phyloP scores from a whole-genome alignment of 2,888 invertebrate genomes.

The Enchytraeus crypticus region DNA sequence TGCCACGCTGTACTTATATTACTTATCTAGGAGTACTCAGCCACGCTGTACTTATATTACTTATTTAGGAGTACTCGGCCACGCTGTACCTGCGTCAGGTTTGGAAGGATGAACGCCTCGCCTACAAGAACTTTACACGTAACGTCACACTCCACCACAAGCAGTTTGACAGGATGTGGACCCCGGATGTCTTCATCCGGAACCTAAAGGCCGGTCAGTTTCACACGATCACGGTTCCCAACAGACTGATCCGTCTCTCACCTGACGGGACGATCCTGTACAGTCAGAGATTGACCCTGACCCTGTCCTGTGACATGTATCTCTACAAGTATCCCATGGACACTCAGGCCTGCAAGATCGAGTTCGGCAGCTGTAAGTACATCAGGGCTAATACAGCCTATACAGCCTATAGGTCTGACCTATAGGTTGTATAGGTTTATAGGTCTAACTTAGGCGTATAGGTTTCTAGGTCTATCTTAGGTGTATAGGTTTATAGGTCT shows the following conservation, averaged over 20 bases:
- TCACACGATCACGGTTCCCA: slow-evolving; percentile 23
- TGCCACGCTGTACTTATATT: too few relatives aligned
- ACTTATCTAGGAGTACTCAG: too few relatives aligned
- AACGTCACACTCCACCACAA: slow-evolving; percentile 20
- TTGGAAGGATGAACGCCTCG: slow-evolving; percentile 80
- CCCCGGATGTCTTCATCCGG: slow-evolving; percentile 20
- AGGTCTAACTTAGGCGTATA: too few relatives aligned
- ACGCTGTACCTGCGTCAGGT: slow-evolving; percentile 86
- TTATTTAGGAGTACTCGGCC: slow-evolving; percentile 86
- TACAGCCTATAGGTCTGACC: too few relatives aligned
- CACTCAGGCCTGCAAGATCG: slow-evolving; percentile 65
- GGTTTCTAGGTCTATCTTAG: too few relatives aligned
- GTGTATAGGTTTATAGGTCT: too few relatives aligned
- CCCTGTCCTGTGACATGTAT: slow-evolving; percentile 75
- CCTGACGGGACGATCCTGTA: slow-evolving; percentile 21
- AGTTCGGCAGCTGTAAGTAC: slow-evolving; percentile 68
- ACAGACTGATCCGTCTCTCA: slow-evolving; percentile 14
- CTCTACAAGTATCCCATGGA: slow-evolving; percentile 65
- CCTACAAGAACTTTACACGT: slow-evolving; percentile 49
- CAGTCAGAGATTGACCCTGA: slow-evolving; percentile 58
- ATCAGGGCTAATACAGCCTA: too few relatives aligned
- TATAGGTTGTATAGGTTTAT: too few relatives aligned
- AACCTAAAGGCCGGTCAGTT: slow-evolving; percentile 18
- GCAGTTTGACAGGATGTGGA: slow-evolving; percentile 21
- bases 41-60: too few relatives aligned